phyloP scores from a whole-genome alignment of 2,888 invertebrate species.

The Rhaphigaster nebulosa region DNA sequence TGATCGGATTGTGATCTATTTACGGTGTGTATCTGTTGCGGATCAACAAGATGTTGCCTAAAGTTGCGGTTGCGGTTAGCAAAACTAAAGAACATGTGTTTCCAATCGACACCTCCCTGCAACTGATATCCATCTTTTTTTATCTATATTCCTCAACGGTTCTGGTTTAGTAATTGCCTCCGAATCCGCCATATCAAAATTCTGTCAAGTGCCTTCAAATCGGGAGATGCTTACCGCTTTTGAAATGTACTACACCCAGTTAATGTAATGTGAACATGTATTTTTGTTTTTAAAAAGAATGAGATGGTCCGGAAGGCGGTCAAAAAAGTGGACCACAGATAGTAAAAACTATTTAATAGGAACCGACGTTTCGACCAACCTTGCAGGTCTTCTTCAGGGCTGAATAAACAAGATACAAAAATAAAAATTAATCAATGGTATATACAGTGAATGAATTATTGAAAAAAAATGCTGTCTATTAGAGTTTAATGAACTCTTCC shows the following conservation, averaged over 20 bases:
- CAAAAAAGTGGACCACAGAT: too few relatives aligned
- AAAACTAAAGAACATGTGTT: constrained; percentile 30
- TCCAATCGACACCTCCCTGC: background rate
- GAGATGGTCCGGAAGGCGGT: too few relatives aligned
- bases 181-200: background rate
- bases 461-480: too few relatives aligned
- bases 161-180: background rate
- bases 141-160: background rate
- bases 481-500: too few relatives aligned
- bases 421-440: too few relatives aligned
- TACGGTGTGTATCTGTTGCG: background rate
- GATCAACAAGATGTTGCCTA: constrained; percentile 37
- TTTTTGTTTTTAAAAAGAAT: background rate
- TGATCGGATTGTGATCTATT: background rate
- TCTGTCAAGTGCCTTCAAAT: background rate
- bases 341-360: too few relatives aligned
- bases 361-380: too few relatives aligned
- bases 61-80: constrained; percentile 12
- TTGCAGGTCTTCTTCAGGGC: too few relatives aligned
- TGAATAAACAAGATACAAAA: too few relatives aligned
- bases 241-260: background rate
- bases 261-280: background rate
- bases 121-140: constrained; percentile 2
- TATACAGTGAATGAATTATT: too few relatives aligned
- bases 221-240: background rate